A percentile compares a stretch with the other conserved stretches of the same genome.
These are phyloP conservation scores for Phylloscopus trochiloides DNA, from an alignment of 2,113 vertebrate genomes.

Conservation along the genomic window DNA sequence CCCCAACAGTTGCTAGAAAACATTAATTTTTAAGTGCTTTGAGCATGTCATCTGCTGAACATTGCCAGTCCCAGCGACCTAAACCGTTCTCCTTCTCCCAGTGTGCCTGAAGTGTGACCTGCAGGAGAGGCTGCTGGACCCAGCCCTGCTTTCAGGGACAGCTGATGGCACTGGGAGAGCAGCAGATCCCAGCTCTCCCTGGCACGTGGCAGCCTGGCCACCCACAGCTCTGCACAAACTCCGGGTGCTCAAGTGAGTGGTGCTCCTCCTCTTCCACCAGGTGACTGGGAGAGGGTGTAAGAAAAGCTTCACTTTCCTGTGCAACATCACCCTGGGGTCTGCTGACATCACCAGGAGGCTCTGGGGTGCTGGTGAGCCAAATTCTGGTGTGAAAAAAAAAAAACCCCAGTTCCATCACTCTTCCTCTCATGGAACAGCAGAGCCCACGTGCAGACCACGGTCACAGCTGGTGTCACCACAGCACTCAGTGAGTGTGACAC, in stretches of 20 bases:
- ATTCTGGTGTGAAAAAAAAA: not conserved
- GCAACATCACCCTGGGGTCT: not conserved
- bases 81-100: slow-evolving; percentile 30
- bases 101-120: slow-evolving; percentile 92
- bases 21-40: not conserved
- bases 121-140: slow-evolving; percentile 89
- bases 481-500: not conserved
- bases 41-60: not conserved
- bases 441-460: not conserved
- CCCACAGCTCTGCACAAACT: slow-evolving; percentile 66
- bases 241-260: slow-evolving; percentile 81
- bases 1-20: not conserved
- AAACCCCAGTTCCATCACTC: rapidly evolving
- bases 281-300: not conserved
- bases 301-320: not conserved
- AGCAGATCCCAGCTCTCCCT: slow-evolving; percentile 67
- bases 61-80: not conserved
- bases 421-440: not conserved
- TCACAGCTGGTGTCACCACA: not conserved
- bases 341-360: not conserved
- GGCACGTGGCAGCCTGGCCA: slow-evolving; percentile 74
- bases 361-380: not conserved
- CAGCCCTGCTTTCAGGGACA: slow-evolving; percentile 77
- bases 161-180: slow-evolving; percentile 68
- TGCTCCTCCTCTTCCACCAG: not conserved